Evolutionary conservation across 2,113 vertebrate species (phyloP), one percentile per base, ranked within the genome.

Genomic region (Dicrurus megarhynchus): DNA sequence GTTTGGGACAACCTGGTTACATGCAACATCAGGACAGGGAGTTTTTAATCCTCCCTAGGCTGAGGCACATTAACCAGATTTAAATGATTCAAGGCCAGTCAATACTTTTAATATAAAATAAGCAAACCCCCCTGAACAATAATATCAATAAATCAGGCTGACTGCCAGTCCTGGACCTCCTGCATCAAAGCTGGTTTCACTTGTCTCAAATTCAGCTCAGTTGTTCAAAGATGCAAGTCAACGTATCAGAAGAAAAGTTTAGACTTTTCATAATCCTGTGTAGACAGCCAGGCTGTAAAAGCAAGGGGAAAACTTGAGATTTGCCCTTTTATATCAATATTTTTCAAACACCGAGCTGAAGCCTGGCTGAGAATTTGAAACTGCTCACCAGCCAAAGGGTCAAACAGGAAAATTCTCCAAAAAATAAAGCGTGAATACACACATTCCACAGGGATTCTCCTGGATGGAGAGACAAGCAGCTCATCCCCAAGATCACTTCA

Each of bases 1-100:
- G 2, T 26, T 60, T 35, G 41, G 28, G 37, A 65, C 37, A 50
- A 27, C 6, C 32, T 23, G 23, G 37, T 33, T 30, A 4, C 0
- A 0, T 3, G 4, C 33, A 39, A 28, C 28, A 61, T 6, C n/a
- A 24, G 28, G 57, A 53, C 22, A 22, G 1, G 3, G 8, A 12
- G 12, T 10, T 52, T 53, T 70, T 11, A 15, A 80, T 12, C 33
- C 32, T 80, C 18, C 6, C 27, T 9, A 19, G 4, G 13, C 0
- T 68, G 35, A 13, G 41, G 41, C 33, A 14, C 1, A 3, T 13
- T 10, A 35, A 67, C 32, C 23, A 46, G 14, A 15, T 39, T 42
- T 27, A 24, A 59, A 35, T 8, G 7, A 78, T 9, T 37, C 41
- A 56, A n/a, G n/a, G 44, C 39, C 73, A 33, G 16, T 9, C 63